These are phyloP conservation scores for Epistrophella euchroma DNA, from an alignment of 2,888 invertebrate species.

Conservation along the genomic window DNA sequence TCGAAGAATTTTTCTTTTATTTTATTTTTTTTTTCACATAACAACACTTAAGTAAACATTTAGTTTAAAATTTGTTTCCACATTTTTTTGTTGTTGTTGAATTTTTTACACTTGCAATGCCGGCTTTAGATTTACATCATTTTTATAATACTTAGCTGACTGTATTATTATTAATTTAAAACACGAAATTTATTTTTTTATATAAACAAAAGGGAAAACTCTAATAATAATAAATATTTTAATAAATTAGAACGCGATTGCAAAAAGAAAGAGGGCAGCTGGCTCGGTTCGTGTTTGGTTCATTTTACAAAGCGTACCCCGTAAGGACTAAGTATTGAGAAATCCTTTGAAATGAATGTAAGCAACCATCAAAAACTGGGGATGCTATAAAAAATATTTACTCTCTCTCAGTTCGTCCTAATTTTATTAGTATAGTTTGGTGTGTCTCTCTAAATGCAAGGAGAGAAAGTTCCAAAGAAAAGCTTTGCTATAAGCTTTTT, in stretches of 20 bases:
- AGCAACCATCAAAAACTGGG: slow-evolving; percentile 51
- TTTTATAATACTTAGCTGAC: neutral
- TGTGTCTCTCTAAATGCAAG: slow-evolving; percentile 16
- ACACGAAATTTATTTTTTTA: neutral
- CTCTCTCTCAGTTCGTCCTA: slow-evolving; percentile 39
- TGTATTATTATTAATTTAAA: neutral
- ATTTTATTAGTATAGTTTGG: neutral
- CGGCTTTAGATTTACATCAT: slow-evolving; percentile 4
- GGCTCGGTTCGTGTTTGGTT: slow-evolving; percentile 71
- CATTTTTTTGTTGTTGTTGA: neutral
- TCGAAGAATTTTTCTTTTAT: neutral
- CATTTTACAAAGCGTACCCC: slow-evolving; percentile 70
- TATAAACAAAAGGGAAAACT: neutral
- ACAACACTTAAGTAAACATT: neutral
- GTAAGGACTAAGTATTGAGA: slow-evolving; percentile 69
- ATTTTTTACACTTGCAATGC: neutral
- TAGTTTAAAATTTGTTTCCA: slow-evolving; percentile 4
- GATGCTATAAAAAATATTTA: slow-evolving; percentile 66
- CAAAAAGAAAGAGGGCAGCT: slow-evolving; percentile 54
- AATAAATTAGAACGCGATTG: slow-evolving; percentile 65
- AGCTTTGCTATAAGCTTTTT: slow-evolving; percentile 30
- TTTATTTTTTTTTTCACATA: slow-evolving; percentile 5
- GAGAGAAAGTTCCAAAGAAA: neutral
- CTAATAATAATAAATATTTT: neutral
- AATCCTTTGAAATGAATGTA: slow-evolving; percentile 56